A percentile compares a stretch with the other conserved stretches of the same genome.
These are phyloP conservation scores for Drosophila grimshawi DNA, from an alignment of 1,140 invertebrate species.

Conservation along the genomic window DNA sequence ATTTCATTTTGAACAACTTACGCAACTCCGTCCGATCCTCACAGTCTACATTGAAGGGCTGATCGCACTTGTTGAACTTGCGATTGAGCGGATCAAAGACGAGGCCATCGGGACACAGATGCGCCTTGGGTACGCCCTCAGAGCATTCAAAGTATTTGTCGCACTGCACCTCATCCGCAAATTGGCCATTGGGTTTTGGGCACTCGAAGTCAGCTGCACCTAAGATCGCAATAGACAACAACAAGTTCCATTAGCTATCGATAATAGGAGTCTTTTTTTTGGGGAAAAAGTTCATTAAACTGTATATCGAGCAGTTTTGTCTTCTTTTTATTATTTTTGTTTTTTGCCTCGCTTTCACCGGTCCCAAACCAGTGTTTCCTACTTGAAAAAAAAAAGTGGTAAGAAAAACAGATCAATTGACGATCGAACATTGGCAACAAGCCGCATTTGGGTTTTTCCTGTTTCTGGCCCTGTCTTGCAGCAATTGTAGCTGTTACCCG, in stretches of 20 bases:
- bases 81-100: conserved; percentile 93
- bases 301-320: background rate
- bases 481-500: background rate
- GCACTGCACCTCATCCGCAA: conserved; percentile 91
- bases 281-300: conserved; percentile 43
- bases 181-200: conserved; percentile 91
- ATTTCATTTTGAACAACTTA: conserved; percentile 86
- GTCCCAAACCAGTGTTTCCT: conserved; percentile 37
- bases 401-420: conserved; percentile 32
- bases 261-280: background rate
- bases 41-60: conserved; percentile 95
- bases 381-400: conserved; percentile 52
- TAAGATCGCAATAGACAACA: conserved; percentile 79
- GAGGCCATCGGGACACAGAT: conserved; percentile 93
- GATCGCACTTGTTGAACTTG: conserved; percentile 95
- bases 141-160: conserved; percentile 94
- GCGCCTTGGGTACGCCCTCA: conserved; percentile 89
- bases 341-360: conserved; percentile 28
- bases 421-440: conserved; percentile 36
- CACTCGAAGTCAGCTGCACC: conserved; percentile 87
- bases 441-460: conserved; percentile 28
- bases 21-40: conserved; percentile 93
- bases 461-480: conserved; percentile 19
- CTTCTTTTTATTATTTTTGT: too few species aligned
- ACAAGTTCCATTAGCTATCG: background rate